Base-by-base conservation (phyloP, 2,888 invertebrate genomes). In the Alsophila aescularia region DNA sequence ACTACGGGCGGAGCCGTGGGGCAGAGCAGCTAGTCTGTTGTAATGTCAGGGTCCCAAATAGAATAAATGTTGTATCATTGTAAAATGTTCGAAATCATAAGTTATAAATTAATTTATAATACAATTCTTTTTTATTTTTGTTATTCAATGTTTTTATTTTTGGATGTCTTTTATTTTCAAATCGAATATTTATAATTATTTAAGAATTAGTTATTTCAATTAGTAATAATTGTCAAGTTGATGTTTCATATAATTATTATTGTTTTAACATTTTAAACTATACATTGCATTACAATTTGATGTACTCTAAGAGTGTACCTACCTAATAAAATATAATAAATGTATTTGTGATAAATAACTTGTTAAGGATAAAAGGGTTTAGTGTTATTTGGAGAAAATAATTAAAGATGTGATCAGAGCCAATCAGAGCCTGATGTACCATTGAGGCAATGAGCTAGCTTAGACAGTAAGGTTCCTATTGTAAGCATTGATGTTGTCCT, bases 401-500 rank as follows among this genome's bases (percentile, higher is more conserved):
- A 29, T 24, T 10, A 29, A 29, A 45, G 24, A 36, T 24, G 16
- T 39, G 16, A 34, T 15, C 12, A 32, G 14, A 0, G n/a, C n/a
- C 14, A 24, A 42, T 13, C 31, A 29, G 54, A 35, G 44, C 50
- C 53, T 52, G 41, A 42, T 43, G 7, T 18, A 40, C 15, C n/a
- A 29, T 9, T 13, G 31, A 40, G 24, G 15, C 31, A 27, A n/a
- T 41, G 29, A n/a, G 31, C 18, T 13, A n/a, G n/a, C n/a, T n/a
- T n/a, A 5, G 16, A 12, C 44, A 49, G 40, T 37, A 27, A n/a
- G 31, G 12, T 48, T 36, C 48, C 29, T 43, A 34, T 62, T 57
- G 37, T 57, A 47, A 47, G 29, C 35, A 53, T 58, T 50, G 48
- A 53, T 59, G 43, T 42, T 64, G 48, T 56, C 51, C 41, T 31